Evolutionary conservation across 2,888 invertebrate genomes (phyloP).

Genomic region (Ethmia dodecea): DNA sequence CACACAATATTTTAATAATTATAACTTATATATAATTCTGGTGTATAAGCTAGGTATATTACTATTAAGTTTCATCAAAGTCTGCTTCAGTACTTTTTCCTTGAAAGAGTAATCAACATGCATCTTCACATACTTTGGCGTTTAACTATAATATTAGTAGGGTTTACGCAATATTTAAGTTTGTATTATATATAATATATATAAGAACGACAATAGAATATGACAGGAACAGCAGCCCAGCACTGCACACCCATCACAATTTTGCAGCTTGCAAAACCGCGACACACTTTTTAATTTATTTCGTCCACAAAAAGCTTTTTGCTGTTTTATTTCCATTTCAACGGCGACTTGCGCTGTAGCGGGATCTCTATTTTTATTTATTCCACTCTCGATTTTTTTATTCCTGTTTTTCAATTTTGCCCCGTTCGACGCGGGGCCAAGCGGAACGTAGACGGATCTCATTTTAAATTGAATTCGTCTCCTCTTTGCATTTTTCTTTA

Average conservation of each 20-base stretch:
- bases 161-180: too few species aligned
- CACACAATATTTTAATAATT: too few species aligned
- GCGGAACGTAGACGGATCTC: slow-evolving; percentile 72
- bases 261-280: slow-evolving; percentile 52
- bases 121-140: too few species aligned
- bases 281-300: slow-evolving; percentile 76
- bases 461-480: slow-evolving; percentile 38
- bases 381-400: slow-evolving; percentile 54
- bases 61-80: too few species aligned
- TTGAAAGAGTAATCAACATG: too few species aligned
- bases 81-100: too few species aligned
- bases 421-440: slow-evolving; percentile 66
- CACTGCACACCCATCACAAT: slow-evolving; percentile 23
- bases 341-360: slow-evolving; percentile 76
- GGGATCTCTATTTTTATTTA: slow-evolving; percentile 77
- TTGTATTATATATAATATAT: too few species aligned
- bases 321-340: slow-evolving; percentile 75
- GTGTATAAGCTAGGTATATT: too few species aligned
- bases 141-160: too few species aligned
- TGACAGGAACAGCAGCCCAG: not conserved
- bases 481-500: slow-evolving; percentile 17
- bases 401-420: slow-evolving; percentile 68
- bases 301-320: slow-evolving; percentile 73
- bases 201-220: not conserved
- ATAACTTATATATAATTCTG: too few species aligned